Percentiles rank a stretch among this genome's conserved stretches.
These are phyloP conservation scores for Triops cancriformis DNA, from an alignment of 1,140 invertebrate species.

Conservation along the genomic window DNA sequence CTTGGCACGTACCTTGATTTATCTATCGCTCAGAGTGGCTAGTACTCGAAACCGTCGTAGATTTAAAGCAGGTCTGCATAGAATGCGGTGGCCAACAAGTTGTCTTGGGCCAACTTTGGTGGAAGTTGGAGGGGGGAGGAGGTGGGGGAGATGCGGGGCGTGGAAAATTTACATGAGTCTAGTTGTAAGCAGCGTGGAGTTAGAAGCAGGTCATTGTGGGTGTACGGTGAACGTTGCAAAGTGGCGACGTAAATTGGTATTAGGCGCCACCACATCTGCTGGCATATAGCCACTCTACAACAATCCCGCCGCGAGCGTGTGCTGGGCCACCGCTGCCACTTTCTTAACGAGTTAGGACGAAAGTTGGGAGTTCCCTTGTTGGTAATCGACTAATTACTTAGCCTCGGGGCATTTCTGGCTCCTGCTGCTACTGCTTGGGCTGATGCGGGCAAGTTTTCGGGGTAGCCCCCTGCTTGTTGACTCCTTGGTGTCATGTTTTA, in stretches of 20 bases:
- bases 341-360: neutral
- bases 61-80: neutral
- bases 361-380: constrained; percentile 2
- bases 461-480: neutral
- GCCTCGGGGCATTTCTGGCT: neutral
- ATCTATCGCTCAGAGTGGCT: too few relatives aligned
- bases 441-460: neutral
- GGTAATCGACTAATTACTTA: constrained; percentile 14
- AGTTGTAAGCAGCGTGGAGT: neutral
- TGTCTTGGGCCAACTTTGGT: neutral
- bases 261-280: constrained; percentile 12
- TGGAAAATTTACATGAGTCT: neutral
- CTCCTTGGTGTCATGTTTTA: neutral
- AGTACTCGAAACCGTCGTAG: neutral
- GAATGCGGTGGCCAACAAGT: neutral
- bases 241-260: neutral
- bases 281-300: neutral
- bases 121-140: neutral
- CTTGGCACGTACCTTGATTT: too few relatives aligned
- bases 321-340: neutral
- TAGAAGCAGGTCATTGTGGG: neutral
- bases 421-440: neutral
- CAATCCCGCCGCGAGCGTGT: neutral
- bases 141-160: neutral
- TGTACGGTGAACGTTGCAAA: neutral